These are phyloP conservation scores for Bombus sylvicola DNA, from an alignment of 1,140 invertebrate genomes.

Conservation along the genomic window DNA sequence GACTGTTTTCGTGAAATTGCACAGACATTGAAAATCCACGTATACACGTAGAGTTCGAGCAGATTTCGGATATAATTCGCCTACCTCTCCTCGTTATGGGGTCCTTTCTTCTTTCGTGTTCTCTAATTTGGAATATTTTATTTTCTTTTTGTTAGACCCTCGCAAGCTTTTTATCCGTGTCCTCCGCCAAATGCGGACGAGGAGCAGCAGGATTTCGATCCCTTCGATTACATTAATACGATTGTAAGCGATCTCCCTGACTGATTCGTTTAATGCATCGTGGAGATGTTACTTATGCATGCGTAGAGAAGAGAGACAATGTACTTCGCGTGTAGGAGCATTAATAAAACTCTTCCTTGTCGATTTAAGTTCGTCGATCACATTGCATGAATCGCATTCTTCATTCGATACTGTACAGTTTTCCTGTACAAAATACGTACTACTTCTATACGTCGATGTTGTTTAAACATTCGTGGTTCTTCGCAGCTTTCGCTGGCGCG, in stretches of 20 bases:
- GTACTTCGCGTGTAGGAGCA: background rate
- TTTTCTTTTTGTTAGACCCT: slow-evolving; percentile 74
- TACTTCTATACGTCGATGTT: too few species aligned
- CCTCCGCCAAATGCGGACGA: slow-evolving; percentile 83
- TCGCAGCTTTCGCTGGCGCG: background rate
- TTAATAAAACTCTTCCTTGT: background rate
- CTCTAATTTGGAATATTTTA: slow-evolving; percentile 37
- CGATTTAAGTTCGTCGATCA: background rate
- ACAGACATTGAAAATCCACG: background rate
- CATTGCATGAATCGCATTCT: background rate
- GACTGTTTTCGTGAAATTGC: background rate
- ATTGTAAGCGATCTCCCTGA: slow-evolving; percentile 80
- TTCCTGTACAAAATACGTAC: too few species aligned
- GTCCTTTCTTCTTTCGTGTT: background rate
- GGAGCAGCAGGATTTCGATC: slow-evolving; percentile 83
- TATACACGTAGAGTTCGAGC: background rate
- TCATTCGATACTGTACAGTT: too few species aligned
- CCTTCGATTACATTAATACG: slow-evolving; percentile 85
- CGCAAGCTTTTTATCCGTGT: slow-evolving; percentile 87
- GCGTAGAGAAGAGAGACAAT: background rate
- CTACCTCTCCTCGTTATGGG: too few species aligned
- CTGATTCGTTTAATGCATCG: background rate
- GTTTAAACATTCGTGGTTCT: background rate
- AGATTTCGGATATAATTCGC: background rate
- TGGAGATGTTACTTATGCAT: background rate